phyloP scores from a whole-genome alignment of 2,797 vertebrate genomes.

The Glyptemys insculpta region DNA sequence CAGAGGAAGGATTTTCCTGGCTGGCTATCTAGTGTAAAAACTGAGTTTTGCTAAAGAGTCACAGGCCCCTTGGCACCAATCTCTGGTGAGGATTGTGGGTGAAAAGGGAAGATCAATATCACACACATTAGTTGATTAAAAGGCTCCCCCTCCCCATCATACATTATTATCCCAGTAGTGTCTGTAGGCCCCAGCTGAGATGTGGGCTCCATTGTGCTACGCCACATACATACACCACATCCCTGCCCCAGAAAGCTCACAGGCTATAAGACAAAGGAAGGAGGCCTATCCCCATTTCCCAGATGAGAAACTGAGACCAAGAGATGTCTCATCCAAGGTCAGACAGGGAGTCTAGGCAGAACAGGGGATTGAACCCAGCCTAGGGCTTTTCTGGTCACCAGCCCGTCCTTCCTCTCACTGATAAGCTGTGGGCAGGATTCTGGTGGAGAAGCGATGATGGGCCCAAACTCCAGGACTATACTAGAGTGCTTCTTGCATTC shows the following conservation, averaged over 20 bases:
- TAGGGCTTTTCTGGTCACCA: not conserved
- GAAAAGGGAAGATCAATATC: not conserved
- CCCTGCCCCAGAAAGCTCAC: not conserved
- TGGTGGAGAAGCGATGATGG: not conserved
- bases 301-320: not conserved
- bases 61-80: not conserved
- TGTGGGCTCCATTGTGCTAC: not conserved
- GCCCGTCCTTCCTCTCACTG: not conserved
- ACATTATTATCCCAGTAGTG: not conserved
- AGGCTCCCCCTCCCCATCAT: not conserved
- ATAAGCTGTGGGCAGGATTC: not conserved
- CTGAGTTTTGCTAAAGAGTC: not conserved
- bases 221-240: not conserved
- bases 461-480: not conserved
- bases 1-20: too few relatives aligned
- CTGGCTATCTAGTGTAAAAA: not conserved
- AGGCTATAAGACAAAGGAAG: not conserved
- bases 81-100: not conserved
- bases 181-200: not conserved
- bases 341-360: not conserved
- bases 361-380: not conserved
- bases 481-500: not conserved
- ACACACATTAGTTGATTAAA: not conserved
- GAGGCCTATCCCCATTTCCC: not conserved
- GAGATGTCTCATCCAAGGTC: not conserved